Percentiles rank a stretch among this genome's conserved stretches.
phyloP scores from a whole-genome alignment of 1,140 invertebrate genomes.

The Streblospio benedicti region DNA sequence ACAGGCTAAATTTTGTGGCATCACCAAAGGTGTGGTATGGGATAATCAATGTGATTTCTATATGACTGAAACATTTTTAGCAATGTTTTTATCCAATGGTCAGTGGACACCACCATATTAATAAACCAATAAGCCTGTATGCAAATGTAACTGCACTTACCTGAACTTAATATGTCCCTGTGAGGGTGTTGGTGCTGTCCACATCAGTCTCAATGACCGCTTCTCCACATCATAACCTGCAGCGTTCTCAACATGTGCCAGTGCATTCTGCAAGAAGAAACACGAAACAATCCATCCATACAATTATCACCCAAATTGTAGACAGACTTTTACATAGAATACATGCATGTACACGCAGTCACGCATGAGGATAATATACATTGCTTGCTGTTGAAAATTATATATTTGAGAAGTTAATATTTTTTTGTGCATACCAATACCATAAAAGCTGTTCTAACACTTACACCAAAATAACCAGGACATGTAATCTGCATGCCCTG shows the following conservation, averaged over 20 bases:
- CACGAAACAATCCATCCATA: neutral
- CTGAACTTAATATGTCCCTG: constrained; percentile 10
- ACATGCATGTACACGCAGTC: no score
- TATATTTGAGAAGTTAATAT: no score
- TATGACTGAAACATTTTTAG: no score
- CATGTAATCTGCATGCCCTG: neutral
- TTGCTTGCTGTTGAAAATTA: no score
- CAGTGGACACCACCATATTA: no score
- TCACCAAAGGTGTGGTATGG: no score
- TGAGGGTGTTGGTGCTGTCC: neutral
- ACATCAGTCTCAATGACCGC: neutral
- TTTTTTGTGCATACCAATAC: neutral
- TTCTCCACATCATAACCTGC: neutral
- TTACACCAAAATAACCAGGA: neutral
- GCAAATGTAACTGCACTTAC: neutral
- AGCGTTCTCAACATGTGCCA: neutral
- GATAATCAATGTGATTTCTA: no score
- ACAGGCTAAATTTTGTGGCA: no score
- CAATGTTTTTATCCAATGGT: no score
- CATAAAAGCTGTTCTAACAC: neutral
- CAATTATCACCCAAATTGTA: no score
- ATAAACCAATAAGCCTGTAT: neutral
- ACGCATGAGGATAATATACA: no score
- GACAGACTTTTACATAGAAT: no score
- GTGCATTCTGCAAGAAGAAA: neutral